These are phyloP conservation scores for Apogon hyalosoma DNA, from an alignment of 2,797 vertebrate species.

Conservation along the genomic window DNA sequence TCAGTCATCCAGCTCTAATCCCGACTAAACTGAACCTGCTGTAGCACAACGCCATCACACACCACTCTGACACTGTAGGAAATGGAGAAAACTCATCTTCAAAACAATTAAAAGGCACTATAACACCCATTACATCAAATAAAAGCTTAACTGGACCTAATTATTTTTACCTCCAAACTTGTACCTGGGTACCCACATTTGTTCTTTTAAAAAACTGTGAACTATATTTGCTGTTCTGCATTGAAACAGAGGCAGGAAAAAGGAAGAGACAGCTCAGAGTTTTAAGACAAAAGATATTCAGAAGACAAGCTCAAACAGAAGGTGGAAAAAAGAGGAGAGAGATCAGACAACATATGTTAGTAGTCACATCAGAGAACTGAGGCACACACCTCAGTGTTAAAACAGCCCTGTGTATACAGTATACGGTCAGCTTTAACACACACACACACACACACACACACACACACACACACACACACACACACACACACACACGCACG, in stretches of 20 bases:
- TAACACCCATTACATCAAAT: constrained; percentile 13
- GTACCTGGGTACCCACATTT: constrained; percentile 18
- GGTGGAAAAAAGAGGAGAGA: constrained; percentile 32
- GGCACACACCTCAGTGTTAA: constrained; percentile 29
- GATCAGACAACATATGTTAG: constrained; percentile 61
- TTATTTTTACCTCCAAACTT: constrained; percentile 15
- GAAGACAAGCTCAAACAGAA: constrained; percentile 60
- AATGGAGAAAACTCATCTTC: constrained; percentile 7
- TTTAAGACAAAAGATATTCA: constrained; percentile 52
- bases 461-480: constrained; percentile 1
- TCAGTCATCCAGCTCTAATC: background rate
- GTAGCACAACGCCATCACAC: background rate
- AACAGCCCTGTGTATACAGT: constrained; percentile 9
- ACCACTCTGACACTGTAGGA: constrained; percentile 1
- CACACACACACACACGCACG: background rate
- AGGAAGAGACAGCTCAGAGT: constrained; percentile 36
- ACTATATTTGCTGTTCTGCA: constrained; percentile 32
- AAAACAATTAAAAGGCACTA: constrained; percentile 17
- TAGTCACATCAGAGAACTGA: constrained; percentile 42
- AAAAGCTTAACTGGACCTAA: background rate
- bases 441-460: background rate
- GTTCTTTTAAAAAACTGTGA: constrained; percentile 30
- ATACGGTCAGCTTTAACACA: constrained; percentile 40
- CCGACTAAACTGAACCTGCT: constrained; percentile 15
- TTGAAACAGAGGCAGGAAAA: constrained; percentile 16